Evolutionary conservation across 2,888 invertebrate genomes (phyloP), one percentile per base, ranked within the genome.

Genomic region (Ligdia adustata): DNA sequence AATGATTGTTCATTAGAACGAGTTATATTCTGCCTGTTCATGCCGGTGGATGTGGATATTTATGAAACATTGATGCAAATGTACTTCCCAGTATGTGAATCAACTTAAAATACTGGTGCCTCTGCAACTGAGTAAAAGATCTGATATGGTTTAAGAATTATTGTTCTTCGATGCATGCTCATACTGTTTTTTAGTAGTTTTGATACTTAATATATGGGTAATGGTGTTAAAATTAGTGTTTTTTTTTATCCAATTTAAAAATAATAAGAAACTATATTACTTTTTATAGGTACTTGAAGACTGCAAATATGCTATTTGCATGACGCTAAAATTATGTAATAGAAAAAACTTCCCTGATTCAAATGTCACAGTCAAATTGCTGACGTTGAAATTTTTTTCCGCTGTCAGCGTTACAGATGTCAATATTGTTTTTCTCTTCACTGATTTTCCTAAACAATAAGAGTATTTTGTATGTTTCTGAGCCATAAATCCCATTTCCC

Each of bases 1-100:
- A 64, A 73, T 0, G 77, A 83, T 44, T 79, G 82, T 42, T 73
- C 84, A 9, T 78, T 96, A 50, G 94, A 96, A 39, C 90, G 94
- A 56, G 86, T 97, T 0, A 94, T 97, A 40, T 96, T 97, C 72
- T 97, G 96, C 68, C 84, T 96, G 2, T 97, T 96, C 69, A 77
- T 95, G 69, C 91, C 92, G 1, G 79, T 91, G 14, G 97, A 97
- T 84, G 91, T 93, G 26, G 86, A 92, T 26, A 92, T 95, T 20
- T 97, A 97, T 72, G 92, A 95, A 66, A 92, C 92, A 1, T 73
- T 94, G 26, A 78, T 96, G 75, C 94, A 94, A 57, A 82, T 92
- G 61, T 96, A 94, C 75, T 97, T 96, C 72, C 94, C 95, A 1
- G 40, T 91, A 1, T 78, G 81, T n/a, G 67, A 70, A 4, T 69